Percentiles rank a stretch among this genome's conserved stretches.
These are phyloP conservation scores for Gryon sp. DNA, from an alignment of 1,140 invertebrate species.

Conservation along the genomic window DNA sequence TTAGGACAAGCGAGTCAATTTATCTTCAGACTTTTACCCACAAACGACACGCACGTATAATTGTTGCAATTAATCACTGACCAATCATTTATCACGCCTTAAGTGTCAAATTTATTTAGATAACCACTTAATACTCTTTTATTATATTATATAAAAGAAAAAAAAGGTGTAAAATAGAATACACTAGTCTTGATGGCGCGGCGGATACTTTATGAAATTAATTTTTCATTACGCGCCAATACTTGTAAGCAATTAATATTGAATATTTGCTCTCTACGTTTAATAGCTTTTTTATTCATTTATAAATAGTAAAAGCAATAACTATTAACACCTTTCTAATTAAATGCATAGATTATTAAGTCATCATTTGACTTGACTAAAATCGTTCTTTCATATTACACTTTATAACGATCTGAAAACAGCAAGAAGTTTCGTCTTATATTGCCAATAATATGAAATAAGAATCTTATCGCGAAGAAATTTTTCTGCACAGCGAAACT, in stretches of 20 bases:
- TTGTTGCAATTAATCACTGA: slow-evolving; percentile 55
- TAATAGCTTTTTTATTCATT: too few species aligned
- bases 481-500: slow-evolving; percentile 14
- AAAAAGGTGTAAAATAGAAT: slow-evolving; percentile 33
- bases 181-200: too few species aligned
- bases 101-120: slow-evolving; percentile 53
- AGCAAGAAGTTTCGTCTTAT: slow-evolving; percentile 15
- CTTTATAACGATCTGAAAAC: slow-evolving; percentile 9
- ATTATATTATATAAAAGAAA: slow-evolving; percentile 42
- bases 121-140: slow-evolving; percentile 28
- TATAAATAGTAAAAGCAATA: too few species aligned
- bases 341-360: too few species aligned
- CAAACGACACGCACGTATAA: slow-evolving; percentile 45
- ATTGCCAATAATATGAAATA: slow-evolving; percentile 23
- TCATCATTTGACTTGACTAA: neutral
- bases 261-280: slow-evolving; percentile 4
- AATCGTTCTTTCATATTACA: neutral
- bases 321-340: too few species aligned
- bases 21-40: slow-evolving; percentile 50
- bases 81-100: slow-evolving; percentile 65
- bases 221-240: slow-evolving; percentile 8
- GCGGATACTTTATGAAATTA: slow-evolving; percentile 15
- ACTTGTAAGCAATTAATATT: neutral
- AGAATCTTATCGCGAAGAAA: slow-evolving; percentile 38
- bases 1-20: slow-evolving; percentile 47